phyloP scores from a whole-genome alignment of 2,888 invertebrate species.

The Carterocephalus palaemon region DNA sequence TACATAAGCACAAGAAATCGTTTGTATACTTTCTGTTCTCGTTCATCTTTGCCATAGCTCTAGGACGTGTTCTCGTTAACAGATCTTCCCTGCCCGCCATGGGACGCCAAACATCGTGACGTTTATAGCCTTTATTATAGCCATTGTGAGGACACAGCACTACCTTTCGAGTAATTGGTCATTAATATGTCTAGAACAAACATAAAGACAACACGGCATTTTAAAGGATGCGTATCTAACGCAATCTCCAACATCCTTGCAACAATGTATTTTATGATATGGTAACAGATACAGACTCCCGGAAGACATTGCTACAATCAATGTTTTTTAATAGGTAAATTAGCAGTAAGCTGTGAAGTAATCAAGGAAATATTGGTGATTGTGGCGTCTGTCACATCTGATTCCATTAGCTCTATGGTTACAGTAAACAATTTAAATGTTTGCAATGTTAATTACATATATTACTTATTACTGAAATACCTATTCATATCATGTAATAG shows the following conservation, averaged over 20 bases:
- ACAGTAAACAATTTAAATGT: background rate
- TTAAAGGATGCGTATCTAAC: too few species aligned
- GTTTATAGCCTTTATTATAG: slow-evolving; percentile 65
- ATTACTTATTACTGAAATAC: too few species aligned
- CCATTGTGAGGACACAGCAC: slow-evolving; percentile 54
- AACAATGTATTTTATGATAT: slow-evolving; percentile 21
- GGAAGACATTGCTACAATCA: slow-evolving; percentile 6
- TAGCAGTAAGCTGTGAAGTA: slow-evolving; percentile 12
- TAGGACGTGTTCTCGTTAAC: slow-evolving; percentile 70
- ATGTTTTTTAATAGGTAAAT: slow-evolving; percentile 11
- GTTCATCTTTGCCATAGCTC: slow-evolving; percentile 46
- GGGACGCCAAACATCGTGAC: slow-evolving; percentile 66
- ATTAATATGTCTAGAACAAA: slow-evolving; percentile 29
- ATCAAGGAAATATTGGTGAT: slow-evolving; percentile 5
- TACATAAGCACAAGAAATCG: too few species aligned
- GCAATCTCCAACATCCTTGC: too few species aligned
- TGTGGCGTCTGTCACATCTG: background rate
- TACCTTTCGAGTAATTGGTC: slow-evolving; percentile 54
- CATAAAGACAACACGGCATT: slow-evolving; percentile 1
- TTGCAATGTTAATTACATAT: slow-evolving; percentile 3
- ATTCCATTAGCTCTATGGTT: background rate
- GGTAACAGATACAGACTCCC: slow-evolving; percentile 9
- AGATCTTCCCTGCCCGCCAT: slow-evolving; percentile 61
- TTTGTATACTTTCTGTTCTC: slow-evolving; percentile 1
- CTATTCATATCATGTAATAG: too few species aligned